These are phyloP conservation scores for Megalurothrips usitatus DNA, from an alignment of 2,888 invertebrate genomes.

Conservation along the genomic window DNA sequence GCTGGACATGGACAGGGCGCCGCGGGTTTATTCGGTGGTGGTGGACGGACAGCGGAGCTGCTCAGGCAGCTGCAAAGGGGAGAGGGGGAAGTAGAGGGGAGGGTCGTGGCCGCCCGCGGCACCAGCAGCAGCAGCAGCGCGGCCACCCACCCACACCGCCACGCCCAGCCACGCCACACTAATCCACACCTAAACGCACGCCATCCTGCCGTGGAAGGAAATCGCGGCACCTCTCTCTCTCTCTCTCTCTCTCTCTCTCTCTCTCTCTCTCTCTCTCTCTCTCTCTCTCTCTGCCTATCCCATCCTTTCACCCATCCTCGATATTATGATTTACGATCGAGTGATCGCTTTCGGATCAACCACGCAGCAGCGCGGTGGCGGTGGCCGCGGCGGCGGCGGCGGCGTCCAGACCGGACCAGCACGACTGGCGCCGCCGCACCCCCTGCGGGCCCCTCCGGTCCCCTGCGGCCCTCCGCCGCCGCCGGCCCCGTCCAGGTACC, in stretches of 20 bases:
- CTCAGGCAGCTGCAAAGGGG: background rate
- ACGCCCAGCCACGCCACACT: too few species aligned
- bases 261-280: background rate
- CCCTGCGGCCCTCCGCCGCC: background rate
- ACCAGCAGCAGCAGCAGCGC: background rate
- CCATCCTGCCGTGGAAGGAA: too few species aligned
- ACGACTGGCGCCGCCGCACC: background rate
- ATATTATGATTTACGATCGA: background rate
- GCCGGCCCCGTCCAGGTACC: background rate
- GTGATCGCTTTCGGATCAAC: background rate
- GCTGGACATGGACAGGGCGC: background rate
- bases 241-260: too few species aligned
- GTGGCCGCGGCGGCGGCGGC: background rate
- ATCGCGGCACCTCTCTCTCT: too few species aligned
- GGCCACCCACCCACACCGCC: too few species aligned
- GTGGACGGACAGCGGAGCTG: background rate
- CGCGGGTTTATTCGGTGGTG: background rate
- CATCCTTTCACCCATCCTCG: background rate
- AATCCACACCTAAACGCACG: too few species aligned
- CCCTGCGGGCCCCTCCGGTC: too few species aligned
- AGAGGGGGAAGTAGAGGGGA: background rate
- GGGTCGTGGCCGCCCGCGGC: background rate
- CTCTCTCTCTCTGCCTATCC: background rate
- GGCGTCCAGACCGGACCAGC: background rate
- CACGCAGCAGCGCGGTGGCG: background rate